Evolutionary conservation across 2,797 vertebrate species (phyloP).

Genomic region (Gymnocypris eckloni): DNA sequence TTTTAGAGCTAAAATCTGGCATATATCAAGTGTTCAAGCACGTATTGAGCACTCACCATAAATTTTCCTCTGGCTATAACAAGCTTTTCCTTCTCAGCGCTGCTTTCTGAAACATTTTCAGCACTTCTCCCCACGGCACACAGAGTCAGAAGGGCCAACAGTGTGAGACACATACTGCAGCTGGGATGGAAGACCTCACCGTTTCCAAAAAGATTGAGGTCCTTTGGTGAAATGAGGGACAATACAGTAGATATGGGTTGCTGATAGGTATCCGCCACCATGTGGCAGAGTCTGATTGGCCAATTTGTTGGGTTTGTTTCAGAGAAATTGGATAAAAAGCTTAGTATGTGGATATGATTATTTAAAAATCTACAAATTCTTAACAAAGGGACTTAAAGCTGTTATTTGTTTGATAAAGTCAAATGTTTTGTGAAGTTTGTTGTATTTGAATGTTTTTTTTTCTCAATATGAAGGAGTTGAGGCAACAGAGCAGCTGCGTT

Average conservation of each 20-base stretch:
- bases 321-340: background rate
- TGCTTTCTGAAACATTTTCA: conserved; percentile 48
- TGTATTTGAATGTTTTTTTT: background rate
- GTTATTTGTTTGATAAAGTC: background rate
- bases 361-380: background rate
- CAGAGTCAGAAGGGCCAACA: conserved; percentile 50
- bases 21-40: background rate
- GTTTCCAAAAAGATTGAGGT: background rate
- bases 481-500: conserved; percentile 67
- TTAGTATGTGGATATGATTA: background rate
- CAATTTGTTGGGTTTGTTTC: background rate
- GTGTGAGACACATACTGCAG: conserved; percentile 50
- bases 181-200: conserved; percentile 14
- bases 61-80: conserved; percentile 66
- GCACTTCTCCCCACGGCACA: conserved; percentile 29
- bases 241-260: conserved; percentile 37
- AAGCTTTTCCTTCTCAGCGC: conserved; percentile 42
- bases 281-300: conserved; percentile 58
- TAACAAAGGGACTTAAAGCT: background rate
- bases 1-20: background rate
- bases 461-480: background rate
- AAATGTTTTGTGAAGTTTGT: background rate
- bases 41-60: conserved; percentile 54
- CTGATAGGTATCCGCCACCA: conserved; percentile 31
- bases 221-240: conserved; percentile 19